Percentiles rank a stretch among this genome's conserved stretches.
Conservation (phyloP, 2,797 vertebrate genomes). For the Borostomias antarcticus region DNA sequence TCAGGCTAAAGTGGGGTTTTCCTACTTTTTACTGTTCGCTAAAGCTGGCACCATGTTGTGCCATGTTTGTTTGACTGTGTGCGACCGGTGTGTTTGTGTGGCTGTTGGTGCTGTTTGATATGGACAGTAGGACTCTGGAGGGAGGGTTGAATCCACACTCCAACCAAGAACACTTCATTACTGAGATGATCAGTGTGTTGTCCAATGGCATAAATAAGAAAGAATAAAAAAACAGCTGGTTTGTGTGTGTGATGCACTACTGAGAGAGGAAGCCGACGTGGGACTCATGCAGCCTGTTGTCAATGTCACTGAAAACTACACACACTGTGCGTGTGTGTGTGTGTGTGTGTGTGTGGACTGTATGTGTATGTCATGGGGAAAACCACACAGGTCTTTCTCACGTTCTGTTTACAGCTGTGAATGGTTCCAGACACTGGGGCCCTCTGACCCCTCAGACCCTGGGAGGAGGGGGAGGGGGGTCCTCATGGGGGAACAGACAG, state of each 20-base stretch:
- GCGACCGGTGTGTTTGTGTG: neutral
- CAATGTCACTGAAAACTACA: slow-evolving; percentile 62
- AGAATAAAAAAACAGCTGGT: slow-evolving; percentile 53
- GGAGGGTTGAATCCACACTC: slow-evolving; percentile 14
- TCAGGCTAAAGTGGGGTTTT: too few species aligned
- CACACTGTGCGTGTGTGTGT: slow-evolving; percentile 22
- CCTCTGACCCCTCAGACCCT: slow-evolving; percentile 65
- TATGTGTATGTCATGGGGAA: slow-evolving; percentile 61
- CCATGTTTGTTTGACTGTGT: neutral
- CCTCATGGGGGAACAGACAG: slow-evolving; percentile 17
- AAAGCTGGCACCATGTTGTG: neutral
- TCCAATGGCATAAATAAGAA: slow-evolving; percentile 44
- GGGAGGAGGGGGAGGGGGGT: slow-evolving; percentile 39
- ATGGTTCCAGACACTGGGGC: slow-evolving; percentile 69
- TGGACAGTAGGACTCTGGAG: neutral
- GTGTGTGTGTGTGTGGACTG: slow-evolving; percentile 17
- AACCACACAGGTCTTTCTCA: slow-evolving; percentile 78
- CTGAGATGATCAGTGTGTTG: slow-evolving; percentile 17
- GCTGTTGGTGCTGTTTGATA: slow-evolving; percentile 19
- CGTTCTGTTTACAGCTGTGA: slow-evolving; percentile 80
- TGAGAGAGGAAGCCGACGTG: slow-evolving; percentile 61
- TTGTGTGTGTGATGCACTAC: slow-evolving; percentile 27
- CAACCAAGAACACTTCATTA: slow-evolving; percentile 26
- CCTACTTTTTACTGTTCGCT: too few species aligned
- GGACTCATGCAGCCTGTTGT: slow-evolving; percentile 53